Conservation (phyloP, 2,888 invertebrate genomes). For the Calliopum simillimum region DNA sequence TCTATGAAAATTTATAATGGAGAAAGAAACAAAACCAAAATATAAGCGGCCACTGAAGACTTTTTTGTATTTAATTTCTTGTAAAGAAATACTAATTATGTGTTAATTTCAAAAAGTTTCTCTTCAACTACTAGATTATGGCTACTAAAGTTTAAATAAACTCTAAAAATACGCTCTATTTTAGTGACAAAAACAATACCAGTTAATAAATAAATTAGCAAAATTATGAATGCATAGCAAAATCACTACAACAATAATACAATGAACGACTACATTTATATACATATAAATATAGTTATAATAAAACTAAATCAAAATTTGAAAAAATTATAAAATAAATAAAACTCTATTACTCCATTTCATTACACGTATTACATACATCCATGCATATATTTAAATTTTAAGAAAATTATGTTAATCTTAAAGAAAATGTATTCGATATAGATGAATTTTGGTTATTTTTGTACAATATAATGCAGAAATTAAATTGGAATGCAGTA, state of each 20-base stretch:
- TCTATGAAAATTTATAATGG: not conserved
- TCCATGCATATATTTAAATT: too few relatives aligned
- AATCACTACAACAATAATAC: slow-evolving; percentile 7
- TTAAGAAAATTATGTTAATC: slow-evolving; percentile 17
- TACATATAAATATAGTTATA: too few relatives aligned
- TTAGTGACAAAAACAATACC: not conserved
- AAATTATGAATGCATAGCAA: slow-evolving; percentile 25
- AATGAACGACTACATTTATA: slow-evolving; percentile 9
- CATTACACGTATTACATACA: too few relatives aligned
- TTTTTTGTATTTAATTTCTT: not conserved
- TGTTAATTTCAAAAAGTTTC: slow-evolving; percentile 2
- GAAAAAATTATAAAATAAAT: not conserved
- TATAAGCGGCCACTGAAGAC: not conserved
- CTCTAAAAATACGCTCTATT: slow-evolving; percentile 11
- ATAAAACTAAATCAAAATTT: slow-evolving; percentile 1
- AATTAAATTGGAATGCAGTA: slow-evolving; percentile 1
- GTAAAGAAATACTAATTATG: not conserved
- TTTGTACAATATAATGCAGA: slow-evolving; percentile 14
- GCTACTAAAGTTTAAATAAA: not conserved
- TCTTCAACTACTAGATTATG: too few relatives aligned
- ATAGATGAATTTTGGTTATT: slow-evolving; percentile 16
- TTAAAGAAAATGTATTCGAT: not conserved
- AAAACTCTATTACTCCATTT: too few relatives aligned
- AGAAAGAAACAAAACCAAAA: not conserved
- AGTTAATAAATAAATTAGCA: slow-evolving; percentile 16